Conservation (phyloP, 2,797 vertebrate genomes). For the Carcharodon carcharias region DNA sequence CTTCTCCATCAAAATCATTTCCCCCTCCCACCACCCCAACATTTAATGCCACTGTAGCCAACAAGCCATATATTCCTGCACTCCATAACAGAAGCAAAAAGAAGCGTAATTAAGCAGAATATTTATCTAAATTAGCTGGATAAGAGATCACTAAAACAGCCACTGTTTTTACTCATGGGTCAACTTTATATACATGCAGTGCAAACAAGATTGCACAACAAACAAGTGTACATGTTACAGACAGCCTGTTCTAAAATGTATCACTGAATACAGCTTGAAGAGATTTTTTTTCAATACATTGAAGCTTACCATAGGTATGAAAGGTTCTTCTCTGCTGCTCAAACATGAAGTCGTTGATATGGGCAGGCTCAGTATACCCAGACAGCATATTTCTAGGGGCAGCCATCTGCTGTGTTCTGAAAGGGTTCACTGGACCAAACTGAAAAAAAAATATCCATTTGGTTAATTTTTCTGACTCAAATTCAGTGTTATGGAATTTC, state of each 20-base stretch:
- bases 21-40: neutral
- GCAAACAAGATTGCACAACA: neutral
- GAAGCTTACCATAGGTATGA: slow-evolving; percentile 77
- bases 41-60: neutral
- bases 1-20: neutral
- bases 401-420: slow-evolving; percentile 88
- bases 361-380: slow-evolving; percentile 88
- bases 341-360: slow-evolving; percentile 98
- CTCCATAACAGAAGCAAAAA: neutral
- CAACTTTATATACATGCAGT: neutral
- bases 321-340: slow-evolving; percentile 95
- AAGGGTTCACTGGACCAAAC: slow-evolving; percentile 93
- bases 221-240: neutral
- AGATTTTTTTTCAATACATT: neutral
- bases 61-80: neutral
- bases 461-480: neutral
- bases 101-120: neutral
- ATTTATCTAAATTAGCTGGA: too few relatives aligned
- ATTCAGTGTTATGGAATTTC: neutral
- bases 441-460: slow-evolving; percentile 48
- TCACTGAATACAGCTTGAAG: neutral
- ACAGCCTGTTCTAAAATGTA: neutral
- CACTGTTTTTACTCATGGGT: neutral
- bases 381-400: slow-evolving; percentile 97
- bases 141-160: neutral